phyloP scores from a whole-genome alignment of 2,113 vertebrate species.

The Chloropsis hardwickii region DNA sequence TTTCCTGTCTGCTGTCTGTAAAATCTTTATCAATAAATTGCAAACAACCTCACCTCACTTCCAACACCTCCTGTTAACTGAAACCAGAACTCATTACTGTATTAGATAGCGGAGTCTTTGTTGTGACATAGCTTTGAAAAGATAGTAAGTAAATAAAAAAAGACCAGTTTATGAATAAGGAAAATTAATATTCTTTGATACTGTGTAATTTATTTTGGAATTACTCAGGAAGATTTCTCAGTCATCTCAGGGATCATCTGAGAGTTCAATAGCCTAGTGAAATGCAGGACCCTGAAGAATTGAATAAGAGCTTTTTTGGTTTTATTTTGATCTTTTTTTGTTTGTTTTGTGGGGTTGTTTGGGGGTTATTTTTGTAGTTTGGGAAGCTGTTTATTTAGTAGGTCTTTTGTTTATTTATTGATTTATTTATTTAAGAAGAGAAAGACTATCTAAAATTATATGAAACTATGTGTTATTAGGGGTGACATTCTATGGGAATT shows the following conservation, averaged over 20 bases:
- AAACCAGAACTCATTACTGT: not conserved
- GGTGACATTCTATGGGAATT: not conserved
- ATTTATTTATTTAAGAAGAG: not conserved
- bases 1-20: not conserved
- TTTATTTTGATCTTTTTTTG: not conserved
- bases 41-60: not conserved
- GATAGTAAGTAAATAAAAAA: not conserved
- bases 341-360: not conserved
- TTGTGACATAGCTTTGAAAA: not conserved
- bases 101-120: not conserved
- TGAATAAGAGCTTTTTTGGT: fast-evolving
- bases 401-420: not conserved
- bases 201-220: not conserved
- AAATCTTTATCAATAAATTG: not conserved
- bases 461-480: not conserved
- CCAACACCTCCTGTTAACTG: not conserved
- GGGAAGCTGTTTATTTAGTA: not conserved
- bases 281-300: not conserved
- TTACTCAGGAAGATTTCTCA: not conserved
- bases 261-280: not conserved
- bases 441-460: not conserved
- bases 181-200: not conserved
- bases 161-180: not conserved
- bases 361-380: not conserved
- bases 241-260: not conserved